Base-by-base conservation (phyloP, 2,888 invertebrate genomes). In the Toxonevra muliebris region DNA sequence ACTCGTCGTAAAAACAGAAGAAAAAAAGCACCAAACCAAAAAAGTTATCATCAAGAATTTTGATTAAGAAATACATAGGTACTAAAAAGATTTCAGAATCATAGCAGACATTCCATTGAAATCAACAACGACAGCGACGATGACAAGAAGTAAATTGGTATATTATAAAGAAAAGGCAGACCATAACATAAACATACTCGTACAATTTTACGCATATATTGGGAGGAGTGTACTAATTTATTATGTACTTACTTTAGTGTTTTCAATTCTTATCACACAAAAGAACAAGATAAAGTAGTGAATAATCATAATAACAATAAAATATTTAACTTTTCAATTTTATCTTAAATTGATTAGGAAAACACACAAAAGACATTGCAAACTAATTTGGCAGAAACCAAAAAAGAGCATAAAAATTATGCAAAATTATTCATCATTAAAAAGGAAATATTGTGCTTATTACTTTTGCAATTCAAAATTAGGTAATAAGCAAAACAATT, bases 291-390 rank as follows among this genome's bases (percentile, higher is more conserved):
- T 52, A 61, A 40, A 61, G 17, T 50, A 10, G 52, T 52, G 52
- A 52, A 61, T 61, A 20, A 55, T 55, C 42, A 13, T 54, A 19
- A 2, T 12, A 43, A 30, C 30, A 45, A 54, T 15, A 62, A 61
- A 61, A 40, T 50, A 61, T 40, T 41, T 52, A 15, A 10, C 7
- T 30, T 30, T 45, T 19, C 41, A 57, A 30, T 54, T 60, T 65
- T 54, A 59, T 60, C 60, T 60, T 20, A 60, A 54, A 65, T 12
- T 45, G 58, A 52, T 42, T 52, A 61, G 43, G 30, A 54, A 57
- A 61, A 52, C 45, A 61, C 57, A 48, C 9, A 20, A 20, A 60
- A n/a, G 10, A 42, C 59, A 48, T 2, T 30, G 11, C n/a, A 45
- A 9, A 45, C 9, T 12, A 50, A 40, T 17, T n/a, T 40, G 52